Evolutionary conservation across 1,140 invertebrate genomes (phyloP).

Genomic region (Pissodes strobi): DNA sequence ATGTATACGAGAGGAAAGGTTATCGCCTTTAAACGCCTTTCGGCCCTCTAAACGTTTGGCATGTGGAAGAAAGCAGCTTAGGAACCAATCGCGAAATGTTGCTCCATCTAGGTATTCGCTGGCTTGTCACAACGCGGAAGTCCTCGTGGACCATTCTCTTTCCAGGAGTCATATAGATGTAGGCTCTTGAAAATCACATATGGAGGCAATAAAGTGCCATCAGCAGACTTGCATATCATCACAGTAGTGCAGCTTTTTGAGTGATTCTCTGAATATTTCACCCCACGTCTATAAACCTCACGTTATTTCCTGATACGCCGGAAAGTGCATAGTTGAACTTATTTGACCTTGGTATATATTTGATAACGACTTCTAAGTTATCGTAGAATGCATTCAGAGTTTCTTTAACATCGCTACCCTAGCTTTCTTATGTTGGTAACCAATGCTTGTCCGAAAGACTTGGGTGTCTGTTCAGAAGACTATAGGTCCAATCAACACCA

Average conservation of each 20-base stretch:
- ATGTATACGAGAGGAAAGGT: not conserved
- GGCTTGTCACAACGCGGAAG: slow-evolving; percentile 41
- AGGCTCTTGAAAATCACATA: slow-evolving; percentile 50
- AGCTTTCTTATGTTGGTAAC: not conserved
- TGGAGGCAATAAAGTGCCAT: too few relatives aligned
- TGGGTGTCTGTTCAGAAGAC: slow-evolving; percentile 39
- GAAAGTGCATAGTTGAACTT: slow-evolving; percentile 53
- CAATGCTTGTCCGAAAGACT: not conserved
- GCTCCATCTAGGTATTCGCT: slow-evolving; percentile 45
- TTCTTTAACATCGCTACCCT: not conserved
- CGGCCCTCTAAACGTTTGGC: too few relatives aligned
- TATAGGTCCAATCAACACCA: slow-evolving; percentile 6
- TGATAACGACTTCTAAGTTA: too few relatives aligned
- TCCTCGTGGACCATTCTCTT: too few relatives aligned
- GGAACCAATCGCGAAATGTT: too few relatives aligned
- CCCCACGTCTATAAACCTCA: slow-evolving; percentile 51
- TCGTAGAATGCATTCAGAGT: not conserved
- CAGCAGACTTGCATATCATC: slow-evolving; percentile 38
- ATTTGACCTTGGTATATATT: not conserved
- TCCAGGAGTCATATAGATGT: too few relatives aligned
- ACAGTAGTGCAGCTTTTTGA: too few relatives aligned
- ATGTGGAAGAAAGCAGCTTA: slow-evolving; percentile 20
- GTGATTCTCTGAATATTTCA: too few relatives aligned
- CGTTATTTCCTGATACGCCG: slow-evolving; percentile 53
- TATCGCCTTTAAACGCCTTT: not conserved